Base-by-base conservation (phyloP, 2,888 invertebrate species). In the Sphaerophoria rueppellii region DNA sequence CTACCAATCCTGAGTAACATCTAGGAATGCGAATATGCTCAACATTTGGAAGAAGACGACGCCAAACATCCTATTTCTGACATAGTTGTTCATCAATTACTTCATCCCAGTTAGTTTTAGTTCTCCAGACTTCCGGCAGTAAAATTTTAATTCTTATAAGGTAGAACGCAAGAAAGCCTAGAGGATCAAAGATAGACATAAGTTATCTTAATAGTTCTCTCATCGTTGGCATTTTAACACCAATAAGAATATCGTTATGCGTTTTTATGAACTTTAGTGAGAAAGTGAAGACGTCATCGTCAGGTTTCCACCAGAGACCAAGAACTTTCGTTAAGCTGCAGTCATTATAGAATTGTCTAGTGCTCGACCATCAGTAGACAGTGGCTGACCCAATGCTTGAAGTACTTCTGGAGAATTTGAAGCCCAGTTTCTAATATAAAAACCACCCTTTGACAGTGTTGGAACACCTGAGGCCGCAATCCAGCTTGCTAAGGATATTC, bases 61-160 rank as follows among this genome's bases (percentile, higher is more conserved):
- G 7, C 86, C 79, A 87, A n/a, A 12, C 32, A 4, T 60, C 48
- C 81, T 82, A 81, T 35, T 81, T 78, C 60, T 80, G 70, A 43
- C 7, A 11, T 2, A 52, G 7, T 52, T 52, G 52, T 32, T 32
- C 52, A 32, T 32, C 52, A 32, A 32, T 24, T 52, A 52, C 5
- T 5, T 52, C 52, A 0, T 52, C 52, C 52, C 52, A 52, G 7
- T 3, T 14, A 11, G 14, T 52, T 9, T 52, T 52, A 4, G 24
- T 9, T 52, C 52, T 0, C 52, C 24, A 52, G 7, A 52, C 52
- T 52, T 52, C 32, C 32, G 24, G 52, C 24, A 52, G 24, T 24
- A 32, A 16, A 52, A 52, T 14, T 52, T 52, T 24, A 16, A 52
- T 24, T 32, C 24, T 24, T 32, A 52, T 52, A 4, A 52, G 32